Base-by-base conservation (phyloP, 1,140 invertebrate species). In the Eumeta japonica region DNA sequence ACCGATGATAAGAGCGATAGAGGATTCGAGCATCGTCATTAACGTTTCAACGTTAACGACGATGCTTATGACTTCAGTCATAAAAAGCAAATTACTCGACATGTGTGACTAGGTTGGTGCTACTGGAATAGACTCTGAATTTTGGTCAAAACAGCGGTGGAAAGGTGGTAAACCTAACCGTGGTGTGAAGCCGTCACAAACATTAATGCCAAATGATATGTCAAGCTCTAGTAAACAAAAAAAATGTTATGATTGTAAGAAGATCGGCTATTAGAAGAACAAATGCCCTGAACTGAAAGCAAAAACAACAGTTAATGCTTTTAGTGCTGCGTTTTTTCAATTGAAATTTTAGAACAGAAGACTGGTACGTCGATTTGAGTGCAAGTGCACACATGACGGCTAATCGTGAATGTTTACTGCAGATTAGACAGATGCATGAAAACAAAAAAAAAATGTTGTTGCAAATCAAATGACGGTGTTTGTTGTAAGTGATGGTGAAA, bases 291-390 rank as follows among this genome's bases (percentile, higher is more conserved):
- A 47, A 37, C 19, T 46, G 33, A 48, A 48, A 37, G 10, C 9
- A 43, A 41, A 41, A n/a, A 43, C 42, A 35, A 10, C 16, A 20
- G 2, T 19, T 18, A 55, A 58, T 31, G 53, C 37, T 28, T 58
- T 54, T 38, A 56, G 48, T 50, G 53, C 46, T 1, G 37, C 40
- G 17, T n/a, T 58, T 58, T 50, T 40, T 54, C 3, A 51, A 36
- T 12, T 36, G 48, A 18, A 2, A 31, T 28, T 53, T 37, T 42
- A 51, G 30, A 12, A 43, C 27, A 35, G 20, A 43, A 24, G 48
- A 58, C 28, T 64, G 52, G 50, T 62, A 62, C 35, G 29, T 60
- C 13, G 55, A 64, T 39, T 53, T 46, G 7, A 52, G 55, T 10
- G 55, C 56, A 36, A 53, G 48, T 24, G 18, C 32, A 5, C 54